These are phyloP conservation scores for Chitala chitala DNA, from an alignment of 2,113 vertebrate species.

Conservation along the genomic window DNA sequence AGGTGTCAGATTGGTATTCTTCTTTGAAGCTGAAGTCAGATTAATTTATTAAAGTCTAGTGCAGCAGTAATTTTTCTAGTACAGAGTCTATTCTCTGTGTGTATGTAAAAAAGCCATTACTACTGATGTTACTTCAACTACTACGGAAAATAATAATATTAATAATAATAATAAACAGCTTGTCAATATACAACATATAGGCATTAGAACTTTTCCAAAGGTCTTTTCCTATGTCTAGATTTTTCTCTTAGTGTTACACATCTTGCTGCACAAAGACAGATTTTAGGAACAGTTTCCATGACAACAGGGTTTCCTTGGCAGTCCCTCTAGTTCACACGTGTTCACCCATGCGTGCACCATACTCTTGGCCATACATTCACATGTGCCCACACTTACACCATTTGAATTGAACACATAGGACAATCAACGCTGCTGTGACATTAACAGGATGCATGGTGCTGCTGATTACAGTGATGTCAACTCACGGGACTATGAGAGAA, in stretches of 20 bases:
- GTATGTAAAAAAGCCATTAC: too few relatives aligned
- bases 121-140: too few relatives aligned
- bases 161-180: neutral
- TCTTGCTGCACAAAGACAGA: neutral
- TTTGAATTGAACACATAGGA: neutral
- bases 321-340: neutral
- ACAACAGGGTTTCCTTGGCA: neutral
- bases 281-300: neutral
- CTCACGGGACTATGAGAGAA: neutral
- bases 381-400: neutral
- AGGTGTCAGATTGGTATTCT: too few relatives aligned
- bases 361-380: neutral
- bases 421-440: neutral
- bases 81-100: too few relatives aligned
- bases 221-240: neutral
- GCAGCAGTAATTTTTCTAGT: too few relatives aligned
- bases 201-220: too few relatives aligned
- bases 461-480: neutral
- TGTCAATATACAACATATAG: neutral
- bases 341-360: neutral
- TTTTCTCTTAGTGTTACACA: neutral
- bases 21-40: too few relatives aligned
- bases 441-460: slow-evolving; percentile 2
- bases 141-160: neutral
- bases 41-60: too few relatives aligned